Percentiles rank a stretch among this genome's conserved stretches.
phyloP scores from a whole-genome alignment of 2,888 invertebrate genomes.

The Agrenia bidenticulata region DNA sequence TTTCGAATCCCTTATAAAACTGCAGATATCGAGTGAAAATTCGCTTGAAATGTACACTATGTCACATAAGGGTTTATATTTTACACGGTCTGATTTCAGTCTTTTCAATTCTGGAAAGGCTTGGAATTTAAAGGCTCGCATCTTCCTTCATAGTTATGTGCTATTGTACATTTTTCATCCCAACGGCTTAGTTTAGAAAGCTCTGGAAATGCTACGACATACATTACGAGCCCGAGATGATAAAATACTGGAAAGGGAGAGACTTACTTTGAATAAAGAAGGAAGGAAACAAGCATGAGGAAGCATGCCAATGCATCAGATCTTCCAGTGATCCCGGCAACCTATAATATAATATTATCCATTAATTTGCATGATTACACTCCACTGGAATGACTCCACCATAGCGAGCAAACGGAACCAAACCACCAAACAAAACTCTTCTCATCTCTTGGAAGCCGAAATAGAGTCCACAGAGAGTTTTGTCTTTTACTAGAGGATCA shows the following conservation, averaged over 20 bases:
- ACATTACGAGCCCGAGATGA: no score
- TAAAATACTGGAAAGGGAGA: neutral
- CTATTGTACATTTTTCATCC: no score
- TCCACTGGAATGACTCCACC: neutral
- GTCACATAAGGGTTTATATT: no score
- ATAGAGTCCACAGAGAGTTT: neutral
- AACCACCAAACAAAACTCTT: conserved; percentile 12
- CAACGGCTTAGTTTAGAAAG: no score
- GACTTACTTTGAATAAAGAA: conserved; percentile 76
- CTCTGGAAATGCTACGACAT: no score
- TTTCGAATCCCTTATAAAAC: no score
- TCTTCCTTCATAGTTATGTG: no score
- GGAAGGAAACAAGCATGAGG: conserved; percentile 76
- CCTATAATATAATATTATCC: conserved; percentile 61
- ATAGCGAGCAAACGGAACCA: neutral
- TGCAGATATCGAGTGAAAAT: no score
- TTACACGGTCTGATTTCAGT: no score
- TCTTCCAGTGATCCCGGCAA: conserved; percentile 82
- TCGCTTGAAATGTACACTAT: no score
- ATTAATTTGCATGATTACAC: conserved; percentile 20
- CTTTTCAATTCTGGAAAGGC: no score
- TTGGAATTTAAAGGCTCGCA: no score
- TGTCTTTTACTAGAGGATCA: neutral
- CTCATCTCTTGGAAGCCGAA: neutral
- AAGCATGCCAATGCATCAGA: conserved; percentile 82